Conservation (phyloP, 2,797 vertebrate genomes). For the Naso thynnoides region DNA sequence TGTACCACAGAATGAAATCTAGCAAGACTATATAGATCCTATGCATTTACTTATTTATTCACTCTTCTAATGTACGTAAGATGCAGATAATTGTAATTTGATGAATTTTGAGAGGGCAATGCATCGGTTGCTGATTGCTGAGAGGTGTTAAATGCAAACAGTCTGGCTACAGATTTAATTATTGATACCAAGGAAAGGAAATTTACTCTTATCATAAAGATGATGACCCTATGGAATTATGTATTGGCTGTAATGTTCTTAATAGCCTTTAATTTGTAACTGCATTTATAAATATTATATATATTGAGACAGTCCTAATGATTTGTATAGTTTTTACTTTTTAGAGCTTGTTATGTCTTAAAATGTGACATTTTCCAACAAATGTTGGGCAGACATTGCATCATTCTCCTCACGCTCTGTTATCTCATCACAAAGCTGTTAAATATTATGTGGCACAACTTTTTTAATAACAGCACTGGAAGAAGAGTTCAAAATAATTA, state of each 20-base stretch:
- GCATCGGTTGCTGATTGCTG: constrained; percentile 2
- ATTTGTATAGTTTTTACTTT: not conserved
- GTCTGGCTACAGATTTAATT: not conserved
- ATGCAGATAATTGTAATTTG: constrained; percentile 31
- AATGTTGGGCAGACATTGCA: not conserved
- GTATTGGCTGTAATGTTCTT: constrained; percentile 1
- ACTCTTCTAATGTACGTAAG: constrained; percentile 36
- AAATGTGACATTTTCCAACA: not conserved
- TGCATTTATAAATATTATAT: no score
- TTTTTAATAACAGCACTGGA: constrained; percentile 3
- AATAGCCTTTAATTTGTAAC: no score
- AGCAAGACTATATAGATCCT: constrained; percentile 52
- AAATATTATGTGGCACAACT: not conserved
- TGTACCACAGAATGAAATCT: constrained; percentile 28
- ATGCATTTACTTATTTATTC: constrained; percentile 35
- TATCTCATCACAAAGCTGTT: not conserved
- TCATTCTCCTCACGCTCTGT: not conserved
- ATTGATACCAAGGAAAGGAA: not conserved
- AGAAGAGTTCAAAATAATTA: not conserved
- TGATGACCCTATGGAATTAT: constrained; percentile 6
- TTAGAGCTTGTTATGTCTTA: not conserved
- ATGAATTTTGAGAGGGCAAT: not conserved
- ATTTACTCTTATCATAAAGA: constrained; percentile 8
- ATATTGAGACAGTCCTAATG: not conserved
- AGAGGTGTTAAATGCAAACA: not conserved